Conservation (phyloP, 2,113 vertebrate species). For the Pangasianodon gigas region DNA sequence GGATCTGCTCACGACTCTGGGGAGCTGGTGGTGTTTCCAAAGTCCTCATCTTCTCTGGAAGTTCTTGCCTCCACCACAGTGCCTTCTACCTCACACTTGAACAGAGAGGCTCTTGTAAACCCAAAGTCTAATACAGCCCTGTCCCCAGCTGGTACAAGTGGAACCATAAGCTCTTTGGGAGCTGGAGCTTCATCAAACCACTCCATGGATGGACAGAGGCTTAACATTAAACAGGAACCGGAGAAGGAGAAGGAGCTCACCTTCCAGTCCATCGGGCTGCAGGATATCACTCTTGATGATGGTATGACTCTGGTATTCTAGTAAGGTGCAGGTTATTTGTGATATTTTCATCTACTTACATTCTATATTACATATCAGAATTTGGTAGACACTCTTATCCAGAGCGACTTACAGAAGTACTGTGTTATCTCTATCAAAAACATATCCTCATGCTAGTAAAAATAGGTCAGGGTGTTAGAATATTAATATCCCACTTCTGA, state of each 20-base stretch:
- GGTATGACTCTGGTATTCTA: conserved; percentile 74
- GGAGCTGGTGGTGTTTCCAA: not conserved
- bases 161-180: conserved; percentile 65
- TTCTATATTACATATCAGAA: not conserved
- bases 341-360: not conserved
- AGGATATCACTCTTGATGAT: conserved; percentile 95
- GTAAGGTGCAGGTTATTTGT: not conserved
- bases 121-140: conserved; percentile 66
- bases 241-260: conserved; percentile 80
- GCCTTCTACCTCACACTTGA: conserved; percentile 67
- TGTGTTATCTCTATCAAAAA: not conserved
- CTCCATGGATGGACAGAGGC: conserved; percentile 65
- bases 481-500: not conserved
- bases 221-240: conserved; percentile 85
- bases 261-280: conserved; percentile 81
- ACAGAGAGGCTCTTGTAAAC: conserved; percentile 59
- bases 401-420: not conserved
- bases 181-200: conserved; percentile 67
- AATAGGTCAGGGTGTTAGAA: not conserved
- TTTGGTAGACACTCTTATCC: not conserved
- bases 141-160: conserved; percentile 63
- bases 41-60: conserved; percentile 46
- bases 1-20: not conserved
- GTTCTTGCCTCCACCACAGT: conserved; percentile 68
- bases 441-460: not conserved